Evolutionary conservation across 2,113 vertebrate species (phyloP).

Genomic region (Oncorhynchus gorbuscha): DNA sequence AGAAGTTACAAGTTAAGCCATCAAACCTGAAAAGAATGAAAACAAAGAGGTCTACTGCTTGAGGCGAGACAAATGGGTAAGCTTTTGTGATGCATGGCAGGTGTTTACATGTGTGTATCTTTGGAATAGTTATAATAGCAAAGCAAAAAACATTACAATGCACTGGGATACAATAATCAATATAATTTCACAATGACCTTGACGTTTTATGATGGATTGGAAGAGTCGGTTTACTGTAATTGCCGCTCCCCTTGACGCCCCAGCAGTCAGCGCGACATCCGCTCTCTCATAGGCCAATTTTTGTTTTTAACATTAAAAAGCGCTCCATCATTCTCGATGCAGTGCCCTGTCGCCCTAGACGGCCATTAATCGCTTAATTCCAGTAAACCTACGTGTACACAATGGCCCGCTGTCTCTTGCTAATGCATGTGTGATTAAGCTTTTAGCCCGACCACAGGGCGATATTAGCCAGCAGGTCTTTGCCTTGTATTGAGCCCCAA

Average conservation of each 20-base stretch:
- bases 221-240: constrained; percentile 71
- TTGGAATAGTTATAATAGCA: constrained; percentile 62
- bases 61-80: constrained; percentile 56
- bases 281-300: constrained; percentile 29
- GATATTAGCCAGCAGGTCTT: constrained; percentile 93
- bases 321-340: constrained; percentile 89
- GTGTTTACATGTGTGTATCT: constrained; percentile 61
- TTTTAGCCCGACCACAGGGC: constrained; percentile 84
- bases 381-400: constrained; percentile 92
- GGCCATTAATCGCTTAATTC: constrained; percentile 98
- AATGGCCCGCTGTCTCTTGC: constrained; percentile 91
- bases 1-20: constrained; percentile 44
- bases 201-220: constrained; percentile 73
- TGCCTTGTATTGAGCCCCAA: constrained; percentile 75
- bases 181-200: constrained; percentile 66
- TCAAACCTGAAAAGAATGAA: constrained; percentile 57
- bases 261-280: constrained; percentile 3
- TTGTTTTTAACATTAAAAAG: constrained; percentile 80
- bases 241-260: constrained; percentile 58
- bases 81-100: constrained; percentile 63
- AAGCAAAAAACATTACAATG: constrained; percentile 63
- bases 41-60: constrained; percentile 5
- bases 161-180: constrained; percentile 52
- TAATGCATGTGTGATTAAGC: constrained; percentile 90
- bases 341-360: constrained; percentile 83